These are phyloP conservation scores for Platichthys flesus DNA, from an alignment of 2,113 vertebrate species.

Conservation along the genomic window DNA sequence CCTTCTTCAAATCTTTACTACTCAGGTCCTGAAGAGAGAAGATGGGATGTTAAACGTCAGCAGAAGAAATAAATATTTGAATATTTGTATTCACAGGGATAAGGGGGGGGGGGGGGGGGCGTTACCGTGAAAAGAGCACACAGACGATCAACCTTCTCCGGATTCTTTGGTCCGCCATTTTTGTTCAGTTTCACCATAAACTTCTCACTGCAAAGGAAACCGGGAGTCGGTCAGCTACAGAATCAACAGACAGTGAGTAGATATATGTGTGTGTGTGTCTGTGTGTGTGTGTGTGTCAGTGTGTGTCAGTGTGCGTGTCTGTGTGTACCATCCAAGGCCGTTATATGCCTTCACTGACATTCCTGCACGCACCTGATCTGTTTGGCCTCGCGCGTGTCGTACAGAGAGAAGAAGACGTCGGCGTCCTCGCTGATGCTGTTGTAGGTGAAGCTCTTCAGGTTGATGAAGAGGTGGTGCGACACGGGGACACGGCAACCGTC, in stretches of 20 bases:
- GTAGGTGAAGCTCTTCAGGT: slow-evolving; percentile 97
- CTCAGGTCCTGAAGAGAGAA: slow-evolving; percentile 88
- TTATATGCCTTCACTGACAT: neutral
- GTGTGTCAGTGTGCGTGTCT: neutral
- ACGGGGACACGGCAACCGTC: slow-evolving; percentile 91
- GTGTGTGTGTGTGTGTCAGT: slow-evolving; percentile 2
- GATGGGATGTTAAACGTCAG: slow-evolving; percentile 22
- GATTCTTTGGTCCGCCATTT: slow-evolving; percentile 95
- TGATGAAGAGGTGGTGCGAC: slow-evolving; percentile 96
- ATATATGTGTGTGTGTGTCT: neutral
- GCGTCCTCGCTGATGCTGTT: slow-evolving; percentile 97
- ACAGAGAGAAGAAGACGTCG: slow-evolving; percentile 94
- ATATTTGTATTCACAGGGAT: neutral
- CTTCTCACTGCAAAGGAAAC: slow-evolving; percentile 87
- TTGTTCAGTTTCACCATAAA: slow-evolving; percentile 98
- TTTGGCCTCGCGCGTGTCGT: slow-evolving; percentile 93
- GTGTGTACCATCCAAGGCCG: neutral
- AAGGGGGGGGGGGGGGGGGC: neutral
- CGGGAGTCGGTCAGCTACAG: slow-evolving; percentile 7
- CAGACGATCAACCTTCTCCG: slow-evolving; percentile 95
- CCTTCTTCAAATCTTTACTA: slow-evolving; percentile 97
- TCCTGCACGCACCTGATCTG: slow-evolving; percentile 89
- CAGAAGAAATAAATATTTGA: neutral
- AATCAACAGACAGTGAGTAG: neutral
- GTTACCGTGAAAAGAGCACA: slow-evolving; percentile 95